Evolutionary conservation across 2,797 vertebrate species (phyloP).

Genomic region (Lithobates pipiens): DNA sequence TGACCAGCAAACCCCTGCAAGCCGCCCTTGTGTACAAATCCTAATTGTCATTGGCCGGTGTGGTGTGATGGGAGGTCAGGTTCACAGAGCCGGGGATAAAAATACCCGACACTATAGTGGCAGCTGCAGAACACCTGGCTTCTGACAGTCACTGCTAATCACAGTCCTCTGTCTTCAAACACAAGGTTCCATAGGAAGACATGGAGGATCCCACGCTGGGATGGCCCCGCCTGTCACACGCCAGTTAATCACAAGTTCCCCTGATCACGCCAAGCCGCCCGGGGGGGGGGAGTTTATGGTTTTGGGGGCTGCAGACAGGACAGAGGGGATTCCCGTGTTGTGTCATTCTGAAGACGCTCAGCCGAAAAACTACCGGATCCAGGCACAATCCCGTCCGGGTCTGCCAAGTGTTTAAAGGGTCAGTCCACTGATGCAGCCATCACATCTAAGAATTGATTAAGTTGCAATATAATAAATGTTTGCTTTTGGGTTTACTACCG

Average conservation of each 20-base stretch:
- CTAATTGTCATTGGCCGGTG: background rate
- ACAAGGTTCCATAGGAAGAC: background rate
- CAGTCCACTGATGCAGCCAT: no score
- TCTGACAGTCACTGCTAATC: no score
- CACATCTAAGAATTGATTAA: no score
- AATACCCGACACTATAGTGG: background rate
- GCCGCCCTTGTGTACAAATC: background rate
- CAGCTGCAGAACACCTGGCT: background rate
- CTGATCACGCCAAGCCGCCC: background rate
- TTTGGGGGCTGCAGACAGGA: conserved; percentile 5
- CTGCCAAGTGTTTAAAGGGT: no score
- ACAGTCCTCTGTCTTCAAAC: background rate
- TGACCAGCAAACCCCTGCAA: no score
- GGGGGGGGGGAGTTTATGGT: background rate
- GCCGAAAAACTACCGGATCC: no score
- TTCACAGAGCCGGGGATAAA: background rate
- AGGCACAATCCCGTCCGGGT: no score
- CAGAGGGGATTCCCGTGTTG: conserved; percentile 1
- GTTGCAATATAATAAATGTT: no score
- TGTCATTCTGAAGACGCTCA: no score
- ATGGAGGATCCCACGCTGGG: background rate
- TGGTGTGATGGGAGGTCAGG: background rate
- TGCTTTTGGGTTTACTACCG: no score
- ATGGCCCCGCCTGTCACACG: background rate
- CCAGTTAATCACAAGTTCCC: background rate